A percentile compares a stretch with the other conserved stretches of the same genome.
Evolutionary conservation across 2,888 invertebrate genomes (phyloP).

Genomic region (Orthonychiurus folsomi): DNA sequence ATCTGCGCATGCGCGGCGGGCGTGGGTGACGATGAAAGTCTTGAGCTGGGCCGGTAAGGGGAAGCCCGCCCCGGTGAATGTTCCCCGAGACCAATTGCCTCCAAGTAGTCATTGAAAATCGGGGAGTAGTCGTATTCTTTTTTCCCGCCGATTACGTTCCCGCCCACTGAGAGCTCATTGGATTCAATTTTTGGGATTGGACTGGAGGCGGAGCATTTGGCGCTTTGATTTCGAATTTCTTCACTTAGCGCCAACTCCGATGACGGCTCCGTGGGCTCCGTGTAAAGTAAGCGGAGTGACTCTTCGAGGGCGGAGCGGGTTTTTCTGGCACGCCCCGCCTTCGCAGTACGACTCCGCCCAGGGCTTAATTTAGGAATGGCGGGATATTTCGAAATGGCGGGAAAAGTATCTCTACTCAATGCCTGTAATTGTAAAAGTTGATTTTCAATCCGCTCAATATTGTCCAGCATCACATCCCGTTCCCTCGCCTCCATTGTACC

Average conservation of each 20-base stretch:
- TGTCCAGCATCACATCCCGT: slow-evolving; percentile 9
- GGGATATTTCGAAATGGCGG: slow-evolving; percentile 3
- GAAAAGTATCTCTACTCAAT: slow-evolving; percentile 2
- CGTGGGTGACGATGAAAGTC: no score
- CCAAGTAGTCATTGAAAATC: not conserved
- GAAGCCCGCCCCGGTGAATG: slow-evolving; percentile 16
- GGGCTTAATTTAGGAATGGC: slow-evolving; percentile 16
- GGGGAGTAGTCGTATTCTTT: not conserved
- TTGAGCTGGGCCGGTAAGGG: slow-evolving; percentile 53
- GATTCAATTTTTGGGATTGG: slow-evolving; percentile 8
- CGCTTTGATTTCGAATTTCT: not conserved
- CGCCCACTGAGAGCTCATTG: not conserved
- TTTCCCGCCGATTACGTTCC: not conserved
- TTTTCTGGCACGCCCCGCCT: slow-evolving; percentile 22
- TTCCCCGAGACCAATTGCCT: not conserved
- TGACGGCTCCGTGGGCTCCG: slow-evolving; percentile 22
- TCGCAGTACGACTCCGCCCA: slow-evolving; percentile 17
- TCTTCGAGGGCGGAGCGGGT: slow-evolving; percentile 37
- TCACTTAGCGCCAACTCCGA: not conserved
- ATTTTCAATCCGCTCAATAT: slow-evolving; percentile 12
- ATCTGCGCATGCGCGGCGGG: slow-evolving; percentile 8
- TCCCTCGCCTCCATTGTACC: slow-evolving; percentile 55
- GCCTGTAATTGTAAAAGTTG: slow-evolving; percentile 11
- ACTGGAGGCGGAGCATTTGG: not conserved
- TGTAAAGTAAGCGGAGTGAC: slow-evolving; percentile 34